Percentiles rank a stretch among this genome's conserved stretches.
Evolutionary conservation across 2,113 vertebrate species (phyloP).

Genomic region (human): DNA sequence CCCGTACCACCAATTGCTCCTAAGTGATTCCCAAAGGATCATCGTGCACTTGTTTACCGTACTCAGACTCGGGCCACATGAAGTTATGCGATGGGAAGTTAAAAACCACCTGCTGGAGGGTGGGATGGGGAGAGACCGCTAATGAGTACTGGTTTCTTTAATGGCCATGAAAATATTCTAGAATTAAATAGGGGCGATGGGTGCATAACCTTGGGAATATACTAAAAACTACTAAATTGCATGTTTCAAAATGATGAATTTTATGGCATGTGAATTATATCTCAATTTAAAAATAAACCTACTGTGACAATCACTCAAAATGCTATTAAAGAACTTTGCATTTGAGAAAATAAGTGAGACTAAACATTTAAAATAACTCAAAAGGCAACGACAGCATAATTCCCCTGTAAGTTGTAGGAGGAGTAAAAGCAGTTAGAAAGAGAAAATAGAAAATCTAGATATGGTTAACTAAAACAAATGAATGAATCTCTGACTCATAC

Average conservation of each 20-base stretch:
- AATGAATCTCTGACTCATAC: neutral
- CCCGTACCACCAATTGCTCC: fast-evolving
- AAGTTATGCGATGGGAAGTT: neutral
- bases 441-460: neutral
- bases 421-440: neutral
- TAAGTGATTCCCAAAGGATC: neutral
- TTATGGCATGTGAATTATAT: neutral
- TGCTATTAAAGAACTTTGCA: neutral
- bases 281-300: neutral
- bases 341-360: constrained; percentile 28
- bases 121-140: fast-evolving
- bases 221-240: neutral
- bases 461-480: too few relatives aligned
- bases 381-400: neutral
- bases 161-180: neutral
- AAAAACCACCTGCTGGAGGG: neutral
- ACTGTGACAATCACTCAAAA: constrained; percentile 30
- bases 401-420: neutral
- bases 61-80: neutral
- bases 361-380: constrained; percentile 9
- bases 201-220: neutral
- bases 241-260: neutral
- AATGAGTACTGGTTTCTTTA: neutral
- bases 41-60: fast-evolving
- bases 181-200: neutral